These are phyloP conservation scores for Cepphus grylle DNA, from an alignment of 2,113 vertebrate genomes.

Conservation along the genomic window DNA sequence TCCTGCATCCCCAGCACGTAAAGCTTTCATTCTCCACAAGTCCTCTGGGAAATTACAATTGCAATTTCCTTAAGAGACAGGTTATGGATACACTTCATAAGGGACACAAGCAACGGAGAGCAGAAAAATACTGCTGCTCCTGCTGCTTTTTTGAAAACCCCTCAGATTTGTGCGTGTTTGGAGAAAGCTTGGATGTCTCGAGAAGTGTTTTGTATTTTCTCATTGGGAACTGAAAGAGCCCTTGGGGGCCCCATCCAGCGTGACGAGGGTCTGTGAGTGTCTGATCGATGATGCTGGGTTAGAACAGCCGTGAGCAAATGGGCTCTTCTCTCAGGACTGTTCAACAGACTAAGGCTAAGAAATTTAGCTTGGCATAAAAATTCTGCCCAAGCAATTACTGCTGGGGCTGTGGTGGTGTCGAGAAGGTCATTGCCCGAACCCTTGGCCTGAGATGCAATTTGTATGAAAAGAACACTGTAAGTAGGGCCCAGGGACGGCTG, in stretches of 20 bases:
- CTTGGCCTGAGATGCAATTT: neutral
- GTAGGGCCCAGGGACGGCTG: neutral
- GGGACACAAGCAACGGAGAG: neutral
- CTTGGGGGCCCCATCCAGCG: neutral
- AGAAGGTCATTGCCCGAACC: neutral
- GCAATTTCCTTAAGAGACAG: neutral
- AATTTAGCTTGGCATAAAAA: neutral
- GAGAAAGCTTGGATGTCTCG: neutral
- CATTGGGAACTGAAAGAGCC: neutral
- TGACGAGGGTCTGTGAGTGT: neutral
- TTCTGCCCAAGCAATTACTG: neutral
- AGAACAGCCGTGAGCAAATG: neutral
- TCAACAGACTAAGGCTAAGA: neutral
- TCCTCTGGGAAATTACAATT: neutral
- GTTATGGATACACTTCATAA: neutral
- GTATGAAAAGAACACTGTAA: neutral
- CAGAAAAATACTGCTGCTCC: neutral
- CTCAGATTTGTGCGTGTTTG: neutral
- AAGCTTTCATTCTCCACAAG: neutral
- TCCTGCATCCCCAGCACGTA: accelerated
- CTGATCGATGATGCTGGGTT: neutral
- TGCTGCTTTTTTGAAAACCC: neutral
- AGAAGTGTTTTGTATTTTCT: neutral
- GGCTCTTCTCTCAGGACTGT: neutral
- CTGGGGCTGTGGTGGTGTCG: neutral